Percentiles rank a stretch among this genome's conserved stretches.
phyloP scores from a whole-genome alignment of 2,113 vertebrate species.

The Paedocypris sp. region DNA sequence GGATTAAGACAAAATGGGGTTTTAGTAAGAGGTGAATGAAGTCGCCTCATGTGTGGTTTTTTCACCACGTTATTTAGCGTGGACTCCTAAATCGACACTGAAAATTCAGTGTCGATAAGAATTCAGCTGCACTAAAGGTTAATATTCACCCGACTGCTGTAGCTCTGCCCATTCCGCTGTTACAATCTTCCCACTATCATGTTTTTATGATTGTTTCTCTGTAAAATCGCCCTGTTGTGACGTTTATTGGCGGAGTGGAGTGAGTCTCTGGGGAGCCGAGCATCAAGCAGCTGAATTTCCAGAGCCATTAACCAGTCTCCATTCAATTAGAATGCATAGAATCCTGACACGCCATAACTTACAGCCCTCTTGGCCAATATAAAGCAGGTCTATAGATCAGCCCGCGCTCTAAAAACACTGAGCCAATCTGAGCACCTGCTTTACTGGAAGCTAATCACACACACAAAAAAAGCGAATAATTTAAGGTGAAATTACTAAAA shows the following conservation, averaged over 20 bases:
- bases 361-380: slow-evolving; percentile 61
- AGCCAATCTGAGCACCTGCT: slow-evolving; percentile 50
- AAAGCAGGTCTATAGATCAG: slow-evolving; percentile 52
- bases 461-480: no score
- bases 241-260: slow-evolving; percentile 67
- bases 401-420: slow-evolving; percentile 45
- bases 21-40: no score
- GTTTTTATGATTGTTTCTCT: slow-evolving; percentile 66
- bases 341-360: slow-evolving; percentile 68
- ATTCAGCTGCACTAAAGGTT: no score
- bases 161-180: slow-evolving; percentile 34
- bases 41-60: no score
- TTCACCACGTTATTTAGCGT: no score
- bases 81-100: no score
- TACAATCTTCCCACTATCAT: slow-evolving; percentile 37
- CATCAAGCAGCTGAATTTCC: slow-evolving; percentile 64
- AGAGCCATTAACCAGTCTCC: slow-evolving; percentile 64
- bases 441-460: slow-evolving; percentile 50
- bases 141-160: no score
- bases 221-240: slow-evolving; percentile 61
- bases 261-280: slow-evolving; percentile 59
- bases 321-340: slow-evolving; percentile 73
- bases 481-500: slow-evolving; percentile 39
- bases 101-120: no score
- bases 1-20: no score